A percentile compares a stretch with the other conserved stretches of the same genome.
These are phyloP conservation scores for Gnatocerus cornutus DNA, from an alignment of 2,888 invertebrate genomes.

Conservation along the genomic window DNA sequence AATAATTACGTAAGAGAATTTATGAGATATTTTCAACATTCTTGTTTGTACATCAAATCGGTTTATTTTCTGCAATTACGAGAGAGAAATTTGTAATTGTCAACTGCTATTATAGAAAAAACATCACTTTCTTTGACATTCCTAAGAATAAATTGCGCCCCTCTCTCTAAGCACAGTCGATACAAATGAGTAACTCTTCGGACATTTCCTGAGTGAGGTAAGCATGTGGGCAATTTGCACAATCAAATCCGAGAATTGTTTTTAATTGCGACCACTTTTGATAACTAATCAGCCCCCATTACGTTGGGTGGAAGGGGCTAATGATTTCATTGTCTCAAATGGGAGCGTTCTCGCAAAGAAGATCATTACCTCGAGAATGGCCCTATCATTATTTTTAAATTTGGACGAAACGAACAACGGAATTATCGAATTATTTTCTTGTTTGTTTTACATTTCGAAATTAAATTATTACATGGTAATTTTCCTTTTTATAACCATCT, in stretches of 20 bases:
- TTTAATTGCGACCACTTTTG: too few relatives aligned
- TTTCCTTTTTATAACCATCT: too few relatives aligned
- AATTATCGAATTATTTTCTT: constrained; percentile 29
- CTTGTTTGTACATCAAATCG: not conserved
- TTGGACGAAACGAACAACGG: constrained; percentile 16
- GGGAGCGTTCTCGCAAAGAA: not conserved
- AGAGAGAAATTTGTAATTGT: constrained; percentile 3
- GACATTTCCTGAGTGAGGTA: constrained; percentile 19
- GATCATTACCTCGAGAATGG: constrained; percentile 5
- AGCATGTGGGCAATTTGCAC: constrained; percentile 15
- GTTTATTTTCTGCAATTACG: not conserved
- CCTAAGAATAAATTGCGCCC: not conserved
- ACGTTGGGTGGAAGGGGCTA: not conserved
- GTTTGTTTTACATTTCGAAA: constrained; percentile 27
- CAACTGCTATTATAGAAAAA: not conserved
- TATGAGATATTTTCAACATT: constrained; percentile 7
- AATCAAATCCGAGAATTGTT: too few relatives aligned
- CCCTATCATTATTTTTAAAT: constrained; percentile 33
- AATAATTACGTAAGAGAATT: constrained; percentile 13
- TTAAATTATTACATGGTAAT: constrained; percentile 20
- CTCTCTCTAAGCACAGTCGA: not conserved
- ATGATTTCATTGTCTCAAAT: constrained; percentile 2
- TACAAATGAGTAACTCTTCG: not conserved
- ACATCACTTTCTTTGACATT: constrained; percentile 24
- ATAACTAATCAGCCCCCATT: not conserved